phyloP scores from a whole-genome alignment of 1,140 invertebrate species.

The Drosophila aff. region DNA sequence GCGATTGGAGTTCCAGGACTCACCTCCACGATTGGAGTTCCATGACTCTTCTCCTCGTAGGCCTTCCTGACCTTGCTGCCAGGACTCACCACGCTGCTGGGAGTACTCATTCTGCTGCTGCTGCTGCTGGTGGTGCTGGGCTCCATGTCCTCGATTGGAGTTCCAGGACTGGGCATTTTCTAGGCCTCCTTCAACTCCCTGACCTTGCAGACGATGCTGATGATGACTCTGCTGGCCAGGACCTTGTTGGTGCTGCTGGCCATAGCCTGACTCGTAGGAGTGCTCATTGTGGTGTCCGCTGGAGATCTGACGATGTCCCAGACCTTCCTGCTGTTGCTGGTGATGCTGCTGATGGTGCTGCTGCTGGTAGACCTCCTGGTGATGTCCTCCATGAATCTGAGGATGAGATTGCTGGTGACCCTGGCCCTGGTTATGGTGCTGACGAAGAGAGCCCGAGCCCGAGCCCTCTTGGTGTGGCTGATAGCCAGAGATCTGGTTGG shows the following conservation, averaged over 20 bases:
- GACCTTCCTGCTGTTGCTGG: neutral
- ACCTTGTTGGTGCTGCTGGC: constrained; percentile 13
- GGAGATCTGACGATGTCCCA: neutral
- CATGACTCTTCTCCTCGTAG: neutral
- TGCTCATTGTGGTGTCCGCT: constrained; percentile 4
- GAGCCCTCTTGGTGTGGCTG: neutral
- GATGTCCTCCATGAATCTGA: neutral
- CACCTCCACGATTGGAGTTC: neutral
- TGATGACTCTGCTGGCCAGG: neutral
- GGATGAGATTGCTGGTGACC: neutral
- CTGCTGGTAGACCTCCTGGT: constrained; percentile 1
- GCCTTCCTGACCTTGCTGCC: neutral
- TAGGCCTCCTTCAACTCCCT: neutral
- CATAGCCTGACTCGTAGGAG: neutral
- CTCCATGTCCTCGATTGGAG: neutral
- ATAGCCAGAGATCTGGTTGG: neutral
- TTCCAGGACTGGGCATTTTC: neutral
- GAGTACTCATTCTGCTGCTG: neutral
- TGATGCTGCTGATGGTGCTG: neutral
- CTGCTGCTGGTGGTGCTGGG: neutral
- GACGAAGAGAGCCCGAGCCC: neutral
- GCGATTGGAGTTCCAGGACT: neutral
- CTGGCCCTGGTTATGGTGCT: neutral
- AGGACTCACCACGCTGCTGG: neutral
- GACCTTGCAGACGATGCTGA: too few species aligned